Percentiles rank a stretch among this genome's conserved stretches.
These are phyloP conservation scores for Lethenteron reissneri DNA, from an alignment of 2,113 vertebrate species.

Conservation along the genomic window DNA sequence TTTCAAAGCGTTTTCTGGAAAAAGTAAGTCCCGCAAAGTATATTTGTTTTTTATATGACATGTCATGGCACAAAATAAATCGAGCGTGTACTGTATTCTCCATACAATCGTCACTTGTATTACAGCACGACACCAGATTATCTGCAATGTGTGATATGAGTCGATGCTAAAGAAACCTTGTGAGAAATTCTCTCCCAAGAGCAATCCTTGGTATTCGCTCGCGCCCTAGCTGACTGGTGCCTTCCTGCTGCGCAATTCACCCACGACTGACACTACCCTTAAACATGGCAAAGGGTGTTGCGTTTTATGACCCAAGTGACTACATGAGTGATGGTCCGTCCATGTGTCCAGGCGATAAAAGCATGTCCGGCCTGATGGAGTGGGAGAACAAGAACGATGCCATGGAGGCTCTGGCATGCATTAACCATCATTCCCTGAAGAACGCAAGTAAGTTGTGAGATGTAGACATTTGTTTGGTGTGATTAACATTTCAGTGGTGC, in stretches of 20 bases:
- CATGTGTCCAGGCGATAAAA: conserved; percentile 39
- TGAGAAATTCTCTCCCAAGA: too few species aligned
- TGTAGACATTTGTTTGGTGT: neutral
- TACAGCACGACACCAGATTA: neutral
- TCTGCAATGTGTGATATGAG: too few species aligned
- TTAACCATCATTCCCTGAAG: conserved; percentile 94
- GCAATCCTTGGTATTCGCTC: neutral
- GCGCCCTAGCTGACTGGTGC: neutral
- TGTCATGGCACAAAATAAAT: neutral
- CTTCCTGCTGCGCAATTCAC: neutral
- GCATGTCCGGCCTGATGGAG: conserved; percentile 70
- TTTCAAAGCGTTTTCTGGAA: conserved; percentile 1
- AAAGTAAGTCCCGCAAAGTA: neutral
- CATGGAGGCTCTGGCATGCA: conserved; percentile 76
- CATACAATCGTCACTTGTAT: neutral
- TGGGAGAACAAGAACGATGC: conserved; percentile 88
- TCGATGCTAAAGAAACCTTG: too few species aligned
- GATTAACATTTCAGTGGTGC: neutral
- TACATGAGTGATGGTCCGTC: neutral
- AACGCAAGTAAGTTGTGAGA: conserved; percentile 67
- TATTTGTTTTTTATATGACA: neutral
- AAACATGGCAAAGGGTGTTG: too few species aligned
- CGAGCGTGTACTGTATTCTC: neutral
- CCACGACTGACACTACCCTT: too few species aligned
- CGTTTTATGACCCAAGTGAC: neutral